Evolutionary conservation across 1,140 invertebrate genomes (phyloP).

Genomic region (Popillia japonica): DNA sequence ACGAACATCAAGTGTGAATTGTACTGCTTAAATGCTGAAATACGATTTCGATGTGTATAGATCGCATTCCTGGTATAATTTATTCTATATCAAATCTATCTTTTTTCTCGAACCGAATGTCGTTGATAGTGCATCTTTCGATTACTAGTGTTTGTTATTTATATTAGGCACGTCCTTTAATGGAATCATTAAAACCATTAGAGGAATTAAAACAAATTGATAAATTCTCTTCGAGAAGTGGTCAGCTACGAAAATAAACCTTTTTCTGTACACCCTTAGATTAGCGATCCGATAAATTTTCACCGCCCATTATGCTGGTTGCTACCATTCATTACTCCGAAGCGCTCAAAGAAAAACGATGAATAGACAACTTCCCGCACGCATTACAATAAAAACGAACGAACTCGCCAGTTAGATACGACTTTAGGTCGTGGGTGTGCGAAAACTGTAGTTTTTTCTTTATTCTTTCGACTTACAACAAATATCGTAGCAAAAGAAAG

Average conservation of each 20-base stretch:
- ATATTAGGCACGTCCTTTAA: not conserved
- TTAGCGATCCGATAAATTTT: constrained; percentile 6
- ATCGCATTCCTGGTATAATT: too few relatives aligned
- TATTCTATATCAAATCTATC: too few relatives aligned
- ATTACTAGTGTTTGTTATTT: too few relatives aligned
- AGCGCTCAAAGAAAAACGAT: constrained; percentile 17
- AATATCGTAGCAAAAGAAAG: constrained; percentile 2
- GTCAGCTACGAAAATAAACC: not conserved
- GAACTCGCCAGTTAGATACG: not conserved
- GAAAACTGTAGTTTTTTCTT: constrained; percentile 13
- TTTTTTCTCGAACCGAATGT: too few relatives aligned
- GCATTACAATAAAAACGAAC: constrained; percentile 22
- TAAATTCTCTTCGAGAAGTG: not conserved
- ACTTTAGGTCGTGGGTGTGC: not conserved
- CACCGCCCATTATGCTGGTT: not conserved
- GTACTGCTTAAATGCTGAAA: too few relatives aligned
- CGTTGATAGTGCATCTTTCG: too few relatives aligned
- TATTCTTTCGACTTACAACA: not conserved
- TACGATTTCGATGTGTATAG: too few relatives aligned
- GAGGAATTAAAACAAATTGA: not conserved
- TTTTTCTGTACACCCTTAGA: not conserved
- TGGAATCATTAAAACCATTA: not conserved
- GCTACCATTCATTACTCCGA: not conserved
- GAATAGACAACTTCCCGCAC: constrained; percentile 22
- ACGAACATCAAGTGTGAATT: too few relatives aligned